Base-by-base conservation (phyloP, 2,888 invertebrate species). In the Frankliniella fusca region DNA sequence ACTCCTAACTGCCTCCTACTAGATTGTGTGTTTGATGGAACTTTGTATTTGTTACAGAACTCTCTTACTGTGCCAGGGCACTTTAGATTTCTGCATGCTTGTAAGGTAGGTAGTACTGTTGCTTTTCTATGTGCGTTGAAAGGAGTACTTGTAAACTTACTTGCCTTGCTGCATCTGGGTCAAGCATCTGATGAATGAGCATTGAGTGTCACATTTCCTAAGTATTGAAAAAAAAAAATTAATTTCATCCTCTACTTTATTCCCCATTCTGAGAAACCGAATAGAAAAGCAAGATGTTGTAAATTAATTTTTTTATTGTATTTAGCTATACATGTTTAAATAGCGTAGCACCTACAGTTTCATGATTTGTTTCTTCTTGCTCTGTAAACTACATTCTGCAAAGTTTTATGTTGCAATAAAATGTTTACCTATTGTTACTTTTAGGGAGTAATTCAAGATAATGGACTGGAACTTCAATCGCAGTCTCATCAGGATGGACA, bases 71-170 rank as follows among this genome's bases (percentile, higher is more conserved):
- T 94, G 92, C 94, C 94, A 91, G 85, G 85, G 81, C 84, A 83
- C 92, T 92, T 92, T 93, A 94, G 93, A 92, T 94, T 92, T 90
- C 93, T 93, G 88, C 93, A 93, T 90, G 93, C 92, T 89, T 92
- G 91, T 90, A 93, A 94, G 94, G 94, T 94, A 89, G 89, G 90
- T 90, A 76, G 70, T 76, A 27, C 23, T 76, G 70, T 12, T 23
- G 70, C 70, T 76, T 76, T 23, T 76, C 11, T 76, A 23, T 76
- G 27, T 76, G 70, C 70, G 27, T 23, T 61, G 10, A n/a, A 15
- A 38, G 38, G 38, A 38, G 38, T 38, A 20, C 15, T 54, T 54
- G 7, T 10, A 20, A 20, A 20, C 20, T 15, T 15, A 10, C 54
- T 20, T 54, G 54, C 54, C 54, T 54, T 54, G 54, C 54, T 54